These are phyloP conservation scores for Phylloscopus whistleri DNA, from an alignment of 2,113 vertebrate genomes.

Conservation along the genomic window DNA sequence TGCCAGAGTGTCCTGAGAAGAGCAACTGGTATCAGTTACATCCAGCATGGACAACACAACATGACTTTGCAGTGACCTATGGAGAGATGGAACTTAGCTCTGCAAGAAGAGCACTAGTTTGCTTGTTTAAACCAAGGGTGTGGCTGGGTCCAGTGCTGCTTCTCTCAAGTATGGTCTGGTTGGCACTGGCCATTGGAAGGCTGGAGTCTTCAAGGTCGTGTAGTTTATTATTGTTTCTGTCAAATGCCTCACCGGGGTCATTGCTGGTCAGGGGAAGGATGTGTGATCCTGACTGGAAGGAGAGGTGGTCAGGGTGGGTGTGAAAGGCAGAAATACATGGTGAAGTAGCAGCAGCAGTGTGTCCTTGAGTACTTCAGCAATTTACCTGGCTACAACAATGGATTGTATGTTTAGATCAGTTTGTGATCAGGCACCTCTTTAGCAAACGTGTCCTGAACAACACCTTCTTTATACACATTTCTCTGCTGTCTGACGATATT, in stretches of 20 bases:
- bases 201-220: background rate
- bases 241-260: background rate
- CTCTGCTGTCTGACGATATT: background rate
- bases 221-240: background rate
- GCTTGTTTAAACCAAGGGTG: background rate
- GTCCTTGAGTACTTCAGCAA: background rate
- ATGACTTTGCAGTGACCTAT: background rate
- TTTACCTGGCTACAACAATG: background rate
- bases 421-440: background rate
- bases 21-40: background rate
- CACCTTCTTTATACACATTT: fast-evolving
- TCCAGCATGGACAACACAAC: background rate
- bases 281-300: background rate
- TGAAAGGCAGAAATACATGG: background rate
- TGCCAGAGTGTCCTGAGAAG: conserved; percentile 68
- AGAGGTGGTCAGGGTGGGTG: background rate
- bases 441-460: background rate
- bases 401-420: background rate
- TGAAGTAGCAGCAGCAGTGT: background rate
- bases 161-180: background rate
- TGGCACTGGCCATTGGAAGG: background rate
- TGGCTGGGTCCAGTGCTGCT: background rate
- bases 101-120: background rate
- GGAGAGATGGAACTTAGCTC: background rate
- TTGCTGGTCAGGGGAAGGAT: background rate